These are phyloP conservation scores for Mesocricetus auratus DNA, from an alignment of 2,113 vertebrate species.

Conservation along the genomic window DNA sequence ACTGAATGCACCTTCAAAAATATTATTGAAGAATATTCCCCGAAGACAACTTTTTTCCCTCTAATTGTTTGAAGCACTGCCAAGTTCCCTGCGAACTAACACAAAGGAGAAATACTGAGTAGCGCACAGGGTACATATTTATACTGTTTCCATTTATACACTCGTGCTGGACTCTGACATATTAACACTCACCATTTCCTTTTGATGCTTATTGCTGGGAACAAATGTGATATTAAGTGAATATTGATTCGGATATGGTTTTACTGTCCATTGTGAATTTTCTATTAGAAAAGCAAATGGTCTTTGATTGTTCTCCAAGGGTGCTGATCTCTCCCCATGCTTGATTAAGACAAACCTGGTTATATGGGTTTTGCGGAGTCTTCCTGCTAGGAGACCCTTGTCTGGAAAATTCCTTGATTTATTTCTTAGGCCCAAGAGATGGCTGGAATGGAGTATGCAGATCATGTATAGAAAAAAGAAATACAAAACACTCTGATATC, in stretches of 20 bases:
- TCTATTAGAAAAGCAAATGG: slow-evolving; percentile 61
- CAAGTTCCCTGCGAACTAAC: slow-evolving; percentile 56
- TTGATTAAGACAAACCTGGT: slow-evolving; percentile 44
- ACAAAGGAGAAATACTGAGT: slow-evolving; percentile 52
- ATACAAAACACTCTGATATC: neutral
- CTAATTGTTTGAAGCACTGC: slow-evolving; percentile 68
- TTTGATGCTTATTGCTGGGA: slow-evolving; percentile 67
- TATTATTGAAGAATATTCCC: neutral
- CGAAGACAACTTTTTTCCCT: slow-evolving; percentile 7
- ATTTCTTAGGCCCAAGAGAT: slow-evolving; percentile 16
- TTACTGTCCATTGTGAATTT: slow-evolving; percentile 43
- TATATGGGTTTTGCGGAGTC: slow-evolving; percentile 21
- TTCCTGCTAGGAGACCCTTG: neutral
- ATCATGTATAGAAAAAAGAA: neutral
- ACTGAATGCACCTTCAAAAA: slow-evolving; percentile 40
- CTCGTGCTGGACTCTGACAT: slow-evolving; percentile 50
- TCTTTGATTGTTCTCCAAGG: slow-evolving; percentile 59
- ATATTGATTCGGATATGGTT: slow-evolving; percentile 68
- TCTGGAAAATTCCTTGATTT: neutral
- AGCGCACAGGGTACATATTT: slow-evolving; percentile 23
- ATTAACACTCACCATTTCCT: slow-evolving; percentile 30
- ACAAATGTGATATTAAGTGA: slow-evolving; percentile 64
- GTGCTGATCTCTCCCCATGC: neutral
- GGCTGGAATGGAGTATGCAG: neutral
- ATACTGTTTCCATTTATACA: neutral